A percentile compares a stretch with the other conserved stretches of the same genome.
These are phyloP conservation scores for Drosophila mayri DNA, from an alignment of 1,140 invertebrate genomes.

Conservation along the genomic window DNA sequence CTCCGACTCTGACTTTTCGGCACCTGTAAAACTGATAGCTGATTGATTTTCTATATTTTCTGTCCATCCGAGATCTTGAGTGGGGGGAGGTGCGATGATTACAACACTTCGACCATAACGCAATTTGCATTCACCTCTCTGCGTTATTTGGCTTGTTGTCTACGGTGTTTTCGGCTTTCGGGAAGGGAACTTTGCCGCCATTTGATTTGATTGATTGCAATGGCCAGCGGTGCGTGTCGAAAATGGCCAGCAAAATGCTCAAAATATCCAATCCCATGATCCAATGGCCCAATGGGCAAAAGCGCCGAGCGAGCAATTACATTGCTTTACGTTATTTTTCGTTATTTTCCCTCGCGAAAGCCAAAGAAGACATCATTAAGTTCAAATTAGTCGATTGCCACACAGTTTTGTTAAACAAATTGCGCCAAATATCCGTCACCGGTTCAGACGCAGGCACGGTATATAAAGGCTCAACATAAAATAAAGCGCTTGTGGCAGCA, in stretches of 20 bases:
- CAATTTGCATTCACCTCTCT: slow-evolving; percentile 65
- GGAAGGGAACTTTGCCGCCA: slow-evolving; percentile 61
- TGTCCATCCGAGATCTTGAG: slow-evolving; percentile 1
- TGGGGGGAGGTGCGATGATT: slow-evolving; percentile 35
- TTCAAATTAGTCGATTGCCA: slow-evolving; percentile 73
- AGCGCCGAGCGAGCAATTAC: slow-evolving; percentile 58
- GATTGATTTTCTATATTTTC: slow-evolving; percentile 61
- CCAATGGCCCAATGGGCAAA: slow-evolving; percentile 35
- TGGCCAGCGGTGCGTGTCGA: slow-evolving; percentile 70
- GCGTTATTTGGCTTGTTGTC: slow-evolving; percentile 34
- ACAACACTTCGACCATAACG: slow-evolving; percentile 72
- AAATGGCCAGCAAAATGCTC: slow-evolving; percentile 55
- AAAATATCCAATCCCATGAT: slow-evolving; percentile 44
- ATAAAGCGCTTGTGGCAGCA: slow-evolving; percentile 22
- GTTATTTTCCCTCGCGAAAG: slow-evolving; percentile 65
- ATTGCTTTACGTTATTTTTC: slow-evolving; percentile 32
- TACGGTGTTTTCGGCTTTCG: slow-evolving; percentile 38
- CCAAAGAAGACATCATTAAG: slow-evolving; percentile 81
- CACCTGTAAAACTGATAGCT: slow-evolving; percentile 55
- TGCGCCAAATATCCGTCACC: slow-evolving; percentile 49
- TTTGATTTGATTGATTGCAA: slow-evolving; percentile 64
- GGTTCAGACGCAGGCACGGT: background rate
- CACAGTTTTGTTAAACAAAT: slow-evolving; percentile 73
- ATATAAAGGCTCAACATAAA: slow-evolving; percentile 26
- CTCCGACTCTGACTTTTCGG: slow-evolving; percentile 23